Base-by-base conservation (phyloP, 2,888 invertebrate species). In the Lysandra coridon region DNA sequence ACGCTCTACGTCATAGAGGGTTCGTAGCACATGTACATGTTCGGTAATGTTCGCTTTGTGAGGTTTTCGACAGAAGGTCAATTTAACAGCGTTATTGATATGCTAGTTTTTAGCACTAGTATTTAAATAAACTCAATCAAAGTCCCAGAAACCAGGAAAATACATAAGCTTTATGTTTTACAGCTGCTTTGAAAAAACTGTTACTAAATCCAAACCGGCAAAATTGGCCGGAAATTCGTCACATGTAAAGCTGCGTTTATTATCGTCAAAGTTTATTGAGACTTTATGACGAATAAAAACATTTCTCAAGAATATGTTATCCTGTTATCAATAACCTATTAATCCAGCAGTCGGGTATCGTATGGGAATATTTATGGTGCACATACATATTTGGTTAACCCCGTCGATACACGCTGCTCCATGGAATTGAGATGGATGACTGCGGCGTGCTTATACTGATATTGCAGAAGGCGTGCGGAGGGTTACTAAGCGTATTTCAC, bases 401-500 rank as follows among this genome's bases (percentile, higher is more conserved):
- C 80, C 79, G 60, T 69, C 78, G 75, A 78, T 62, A 75, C 75
- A 33, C 57, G 73, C 40, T 75, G 76, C 81, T 79, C 80, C 79
- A 76, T 75, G 73, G 40, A 75, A 82, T 82, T 79, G 79, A 82
- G 78, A 80, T 80, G 80, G 80, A 82, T 81, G 78, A 75, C 74
- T 79, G 57, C 30, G 53, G 57, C 76, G 74, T n/a, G 40, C 23
- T 74, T 23, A 74, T 74, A 44, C 40, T 73, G 73, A 73, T 40
- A 40, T 73, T 64, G 69, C 69, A 10, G 49, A 49, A 49, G 49
- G 49, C 49, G 49, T 49, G 49, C 10, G 49, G 49, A 12, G 49
- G 49, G 49, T 49, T 49, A 49, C 49, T 49, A 49, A 49, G 49
- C 49, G 10, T 49, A 12, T 49, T 49, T 12, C 49, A 49, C 49